phyloP scores from a whole-genome alignment of 2,797 vertebrate genomes.

The Columba guinea region DNA sequence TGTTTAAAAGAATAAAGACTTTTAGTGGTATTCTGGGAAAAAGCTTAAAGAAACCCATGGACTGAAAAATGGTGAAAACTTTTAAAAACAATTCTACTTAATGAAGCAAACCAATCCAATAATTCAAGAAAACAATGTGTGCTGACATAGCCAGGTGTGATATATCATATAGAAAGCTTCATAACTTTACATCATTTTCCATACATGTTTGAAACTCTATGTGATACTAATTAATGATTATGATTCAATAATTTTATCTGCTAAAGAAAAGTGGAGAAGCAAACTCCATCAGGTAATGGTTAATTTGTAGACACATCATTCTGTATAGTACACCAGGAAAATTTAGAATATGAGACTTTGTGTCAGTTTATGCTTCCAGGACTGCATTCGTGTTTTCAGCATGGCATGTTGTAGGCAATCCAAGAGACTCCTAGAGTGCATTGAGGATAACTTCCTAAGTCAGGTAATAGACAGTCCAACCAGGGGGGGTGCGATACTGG shows the following conservation, averaged over 20 bases:
- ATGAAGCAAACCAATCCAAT: background rate
- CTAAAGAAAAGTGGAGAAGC: background rate
- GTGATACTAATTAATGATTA: background rate
- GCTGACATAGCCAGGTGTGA: background rate
- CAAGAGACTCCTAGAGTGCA: no score
- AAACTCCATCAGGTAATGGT: background rate
- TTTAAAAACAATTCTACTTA: background rate
- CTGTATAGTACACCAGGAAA: background rate
- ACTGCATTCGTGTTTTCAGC: background rate
- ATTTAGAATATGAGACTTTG: background rate
- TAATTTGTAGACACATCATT: background rate
- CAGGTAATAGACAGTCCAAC: no score
- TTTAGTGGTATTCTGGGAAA: background rate
- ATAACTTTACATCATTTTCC: background rate
- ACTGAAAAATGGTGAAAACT: background rate
- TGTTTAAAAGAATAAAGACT: background rate
- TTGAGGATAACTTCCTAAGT: no score
- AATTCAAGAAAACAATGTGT: background rate
- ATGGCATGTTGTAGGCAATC: no score
- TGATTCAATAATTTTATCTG: background rate
- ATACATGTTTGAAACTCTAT: background rate
- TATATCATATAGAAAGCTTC: background rate
- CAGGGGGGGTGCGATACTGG: no score
- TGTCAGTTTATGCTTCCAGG: background rate
- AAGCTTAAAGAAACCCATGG: background rate